Percentiles rank a stretch among this genome's conserved stretches.
These are phyloP conservation scores for Dynastes maya DNA, from an alignment of 2,888 invertebrate genomes.

Conservation along the genomic window DNA sequence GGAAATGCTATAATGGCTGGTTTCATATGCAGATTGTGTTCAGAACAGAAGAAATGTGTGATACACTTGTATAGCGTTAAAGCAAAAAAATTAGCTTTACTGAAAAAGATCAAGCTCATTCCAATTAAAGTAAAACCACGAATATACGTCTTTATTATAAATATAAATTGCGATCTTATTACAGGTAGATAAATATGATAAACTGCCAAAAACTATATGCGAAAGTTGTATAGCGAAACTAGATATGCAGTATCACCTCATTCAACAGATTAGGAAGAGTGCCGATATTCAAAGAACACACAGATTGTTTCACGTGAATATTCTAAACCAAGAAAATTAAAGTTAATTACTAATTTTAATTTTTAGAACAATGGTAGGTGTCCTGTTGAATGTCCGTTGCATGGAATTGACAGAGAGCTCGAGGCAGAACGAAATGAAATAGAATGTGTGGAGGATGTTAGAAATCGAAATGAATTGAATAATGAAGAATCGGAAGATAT, in stretches of 20 bases:
- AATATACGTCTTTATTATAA: slow-evolving; percentile 40
- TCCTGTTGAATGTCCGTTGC: slow-evolving; percentile 65
- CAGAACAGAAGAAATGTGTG: slow-evolving; percentile 88
- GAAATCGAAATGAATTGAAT: not conserved
- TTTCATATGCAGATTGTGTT: slow-evolving; percentile 89
- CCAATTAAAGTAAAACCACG: slow-evolving; percentile 82
- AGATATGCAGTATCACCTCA: slow-evolving; percentile 72
- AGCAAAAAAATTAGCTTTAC: slow-evolving; percentile 82
- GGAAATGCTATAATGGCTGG: slow-evolving; percentile 87
- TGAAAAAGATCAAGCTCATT: slow-evolving; percentile 86
- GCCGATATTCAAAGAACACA: slow-evolving; percentile 64
- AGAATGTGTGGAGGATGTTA: slow-evolving; percentile 6
- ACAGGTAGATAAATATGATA: slow-evolving; percentile 68
- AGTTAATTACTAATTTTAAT: not conserved
- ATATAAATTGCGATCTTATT: slow-evolving; percentile 53
- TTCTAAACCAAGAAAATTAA: not conserved
- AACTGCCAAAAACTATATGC: slow-evolving; percentile 81
- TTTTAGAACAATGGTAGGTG: slow-evolving; percentile 62
- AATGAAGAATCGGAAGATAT: not conserved
- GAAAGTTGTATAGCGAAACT: slow-evolving; percentile 73
- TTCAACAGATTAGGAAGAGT: slow-evolving; percentile 71
- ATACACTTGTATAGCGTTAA: slow-evolving; percentile 88
- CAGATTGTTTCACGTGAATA: slow-evolving; percentile 64
- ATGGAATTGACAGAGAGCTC: slow-evolving; percentile 55
- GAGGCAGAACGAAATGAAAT: slow-evolving; percentile 6